Base-by-base conservation (phyloP, 2,113 vertebrate genomes). In the Campylomormyrus tamandua region DNA sequence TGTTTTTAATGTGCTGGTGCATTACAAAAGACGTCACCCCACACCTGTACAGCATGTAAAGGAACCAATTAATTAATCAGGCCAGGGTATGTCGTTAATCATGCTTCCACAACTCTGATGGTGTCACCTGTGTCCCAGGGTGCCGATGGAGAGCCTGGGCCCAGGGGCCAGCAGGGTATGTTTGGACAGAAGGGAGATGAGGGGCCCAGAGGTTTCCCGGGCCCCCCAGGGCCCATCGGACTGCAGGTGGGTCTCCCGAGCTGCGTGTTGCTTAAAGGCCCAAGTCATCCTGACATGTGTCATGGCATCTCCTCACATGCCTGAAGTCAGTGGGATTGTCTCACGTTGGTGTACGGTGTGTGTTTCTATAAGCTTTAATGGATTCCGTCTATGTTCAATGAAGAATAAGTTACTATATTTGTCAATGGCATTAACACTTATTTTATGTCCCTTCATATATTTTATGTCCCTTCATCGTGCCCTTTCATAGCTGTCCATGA, bases 101-200 rank as follows among this genome's bases (percentile, higher is more conserved):
- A 80, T 6, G 5, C 70, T 53, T 27, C 50, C n/a, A 7, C 2
- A 27, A 31, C 50, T 31, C 50, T 83, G 21, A 42, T 1, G 19
- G 83, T 31, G 27, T 88, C 15, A 24, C 85, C 24, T 85, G 39
- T 13, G 35, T 39, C 62, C 10, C 0, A 99, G 98, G 98, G 98
- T 90, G 97, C 95, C 49, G 98, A 99, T 95, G 98, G 98, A 93
- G 98, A 99, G 91, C 96, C 98, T 39, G 98, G 98, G 83, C 98
- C 98, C 90, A 95, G 98, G 92, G 98, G 98, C 92, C 98, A 99
- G 90, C 98, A 99, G 95, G 98, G 98, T 7, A 99, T 99, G 98
- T 99, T 99, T 90, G 98, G 98, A 89, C 98, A 99, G 91, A 99
- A 99, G 90, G 98, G 98, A 91, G 98, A 99, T 90, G 98, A 99